A percentile compares a stretch with the other conserved stretches of the same genome.
Evolutionary conservation across 2,888 invertebrate genomes (phyloP).

Genomic region (Drosophila infuscata): DNA sequence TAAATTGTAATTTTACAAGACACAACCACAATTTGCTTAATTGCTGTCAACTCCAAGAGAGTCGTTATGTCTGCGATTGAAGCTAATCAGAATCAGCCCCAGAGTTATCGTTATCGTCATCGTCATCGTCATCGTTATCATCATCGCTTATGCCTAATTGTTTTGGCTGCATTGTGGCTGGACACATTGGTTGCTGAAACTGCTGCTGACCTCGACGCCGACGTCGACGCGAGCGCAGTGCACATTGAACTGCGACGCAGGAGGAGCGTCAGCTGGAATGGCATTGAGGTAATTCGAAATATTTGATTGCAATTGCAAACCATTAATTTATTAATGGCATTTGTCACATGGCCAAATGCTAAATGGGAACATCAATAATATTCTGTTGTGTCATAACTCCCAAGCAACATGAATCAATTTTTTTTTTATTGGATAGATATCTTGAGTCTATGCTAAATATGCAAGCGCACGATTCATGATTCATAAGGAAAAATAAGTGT

Average conservation of each 20-base stretch:
- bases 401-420: slow-evolving; percentile 16
- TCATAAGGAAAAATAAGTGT: neutral
- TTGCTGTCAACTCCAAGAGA: slow-evolving; percentile 48
- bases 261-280: slow-evolving; percentile 81
- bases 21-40: slow-evolving; percentile 35
- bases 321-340: slow-evolving; percentile 37
- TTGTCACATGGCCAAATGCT: slow-evolving; percentile 31
- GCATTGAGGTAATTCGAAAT: slow-evolving; percentile 80
- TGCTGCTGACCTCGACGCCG: slow-evolving; percentile 7
- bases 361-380: neutral
- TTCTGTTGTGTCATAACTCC: neutral
- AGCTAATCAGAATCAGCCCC: slow-evolving; percentile 38
- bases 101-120: slow-evolving; percentile 32
- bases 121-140: slow-evolving; percentile 34
- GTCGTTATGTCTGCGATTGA: slow-evolving; percentile 56
- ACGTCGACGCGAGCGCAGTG: slow-evolving; percentile 42
- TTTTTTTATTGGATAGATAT: neutral
- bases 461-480: neutral
- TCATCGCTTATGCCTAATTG: slow-evolving; percentile 60
- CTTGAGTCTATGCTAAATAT: slow-evolving; percentile 14
- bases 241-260: slow-evolving; percentile 83
- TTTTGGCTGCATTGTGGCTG: slow-evolving; percentile 63
- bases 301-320: slow-evolving; percentile 25
- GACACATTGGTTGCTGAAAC: slow-evolving; percentile 38
- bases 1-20: slow-evolving; percentile 48